Evolutionary conservation across 2,888 invertebrate genomes (phyloP).

Genomic region (Gari tellinella): DNA sequence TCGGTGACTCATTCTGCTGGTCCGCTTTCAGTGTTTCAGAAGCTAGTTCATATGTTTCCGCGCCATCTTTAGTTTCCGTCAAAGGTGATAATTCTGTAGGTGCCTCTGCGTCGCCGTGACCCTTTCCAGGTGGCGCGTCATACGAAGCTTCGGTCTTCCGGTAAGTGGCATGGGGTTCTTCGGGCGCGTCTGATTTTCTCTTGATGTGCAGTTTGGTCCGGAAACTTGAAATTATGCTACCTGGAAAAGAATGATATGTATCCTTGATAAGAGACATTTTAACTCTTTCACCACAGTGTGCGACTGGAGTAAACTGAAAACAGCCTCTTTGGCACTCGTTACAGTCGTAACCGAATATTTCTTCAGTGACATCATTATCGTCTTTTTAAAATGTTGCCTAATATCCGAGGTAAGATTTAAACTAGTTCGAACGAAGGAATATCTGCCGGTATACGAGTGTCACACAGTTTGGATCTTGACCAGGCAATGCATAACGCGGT

Average conservation of each 20-base stretch:
- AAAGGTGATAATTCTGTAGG: constrained; percentile 40
- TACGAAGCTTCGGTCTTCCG: constrained; percentile 32
- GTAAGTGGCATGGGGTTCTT: constrained; percentile 38
- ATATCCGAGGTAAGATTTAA: too few relatives aligned
- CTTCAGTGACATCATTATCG: too few relatives aligned
- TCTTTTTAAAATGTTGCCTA: too few relatives aligned
- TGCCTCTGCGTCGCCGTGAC: constrained; percentile 24
- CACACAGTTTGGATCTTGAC: too few relatives aligned
- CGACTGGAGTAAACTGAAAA: too few relatives aligned
- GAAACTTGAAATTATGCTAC: constrained; percentile 49
- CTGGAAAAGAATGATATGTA: constrained; percentile 29
- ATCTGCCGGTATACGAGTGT: too few relatives aligned
- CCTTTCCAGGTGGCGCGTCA: constrained; percentile 3
- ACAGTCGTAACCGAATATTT: too few relatives aligned
- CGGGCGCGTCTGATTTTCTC: constrained; percentile 17
- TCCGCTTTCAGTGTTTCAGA: constrained; percentile 31
- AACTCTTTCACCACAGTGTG: too few relatives aligned
- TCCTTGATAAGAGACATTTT: too few relatives aligned
- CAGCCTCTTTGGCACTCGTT: too few relatives aligned
- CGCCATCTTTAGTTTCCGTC: constrained; percentile 25
- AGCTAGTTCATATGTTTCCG: constrained; percentile 49
- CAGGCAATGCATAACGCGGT: too few relatives aligned
- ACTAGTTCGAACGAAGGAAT: too few relatives aligned
- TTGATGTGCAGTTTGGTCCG: constrained; percentile 51
- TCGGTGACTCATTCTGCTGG: constrained; percentile 12